phyloP scores from a whole-genome alignment of 1,140 invertebrate genomes.

The Paramacrobiotus metropolitanus region DNA sequence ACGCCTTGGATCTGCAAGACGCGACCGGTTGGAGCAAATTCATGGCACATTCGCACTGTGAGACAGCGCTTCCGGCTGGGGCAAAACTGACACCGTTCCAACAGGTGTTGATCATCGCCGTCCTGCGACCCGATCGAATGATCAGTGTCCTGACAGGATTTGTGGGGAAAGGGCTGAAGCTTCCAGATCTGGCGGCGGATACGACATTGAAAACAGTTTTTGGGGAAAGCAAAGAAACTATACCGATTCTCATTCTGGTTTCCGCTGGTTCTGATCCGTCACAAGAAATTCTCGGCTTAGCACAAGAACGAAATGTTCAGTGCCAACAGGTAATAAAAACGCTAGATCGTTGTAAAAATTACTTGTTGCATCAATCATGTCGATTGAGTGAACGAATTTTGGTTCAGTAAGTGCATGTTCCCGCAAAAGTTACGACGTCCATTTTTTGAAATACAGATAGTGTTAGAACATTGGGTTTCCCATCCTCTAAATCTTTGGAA shows the following conservation, averaged over 20 bases:
- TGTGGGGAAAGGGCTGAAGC: slow-evolving; percentile 13
- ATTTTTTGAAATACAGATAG: too few species aligned
- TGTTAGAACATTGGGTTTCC: too few species aligned
- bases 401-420: slow-evolving; percentile 3
- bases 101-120: slow-evolving; percentile 52
- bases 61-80: slow-evolving; percentile 29
- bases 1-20: slow-evolving; percentile 35
- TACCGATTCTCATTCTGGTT: slow-evolving; percentile 46
- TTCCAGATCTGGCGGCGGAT: neutral
- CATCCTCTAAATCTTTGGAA: too few species aligned
- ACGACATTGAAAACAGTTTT: neutral
- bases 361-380: neutral
- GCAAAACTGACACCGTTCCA: slow-evolving; percentile 46
- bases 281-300: neutral
- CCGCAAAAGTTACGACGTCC: neutral
- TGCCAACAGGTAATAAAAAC: slow-evolving; percentile 7
- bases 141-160: slow-evolving; percentile 43
- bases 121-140: slow-evolving; percentile 53
- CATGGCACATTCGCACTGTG: slow-evolving; percentile 31
- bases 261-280: slow-evolving; percentile 57
- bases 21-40: slow-evolving; percentile 39
- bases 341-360: slow-evolving; percentile 14
- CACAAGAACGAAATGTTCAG: neutral
- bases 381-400: neutral
- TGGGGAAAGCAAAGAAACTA: slow-evolving; percentile 5